Evolutionary conservation across 2,888 invertebrate genomes (phyloP), one percentile per base, ranked within the genome.

Genomic region (Adineta ricciae): DNA sequence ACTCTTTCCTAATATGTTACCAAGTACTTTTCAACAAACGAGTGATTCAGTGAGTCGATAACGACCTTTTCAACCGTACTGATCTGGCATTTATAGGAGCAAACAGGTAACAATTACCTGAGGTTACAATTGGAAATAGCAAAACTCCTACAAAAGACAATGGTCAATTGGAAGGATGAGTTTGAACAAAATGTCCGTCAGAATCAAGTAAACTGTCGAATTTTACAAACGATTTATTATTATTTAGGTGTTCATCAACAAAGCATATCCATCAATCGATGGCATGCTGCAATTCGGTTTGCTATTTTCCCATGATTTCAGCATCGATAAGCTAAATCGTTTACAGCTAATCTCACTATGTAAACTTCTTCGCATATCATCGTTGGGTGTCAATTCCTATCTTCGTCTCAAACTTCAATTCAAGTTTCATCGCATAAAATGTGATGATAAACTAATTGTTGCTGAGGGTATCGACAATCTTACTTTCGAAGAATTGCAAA

Each of bases 271-370:
- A 0, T 91, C 91, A 16, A 97, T 94, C 89, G 94, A 95, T 87
- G 97, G 99, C 88, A 97, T 99, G 84, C 93, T 98, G 91, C 96
- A 95, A 89, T 99, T 95, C 91, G 95, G 96, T 1, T 97, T 97
- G 90, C 92, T 97, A 56, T 99, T 99, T 91, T 96, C 97, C 90
- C 98, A 99, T 91, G 97, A 99, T 91, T 94, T 99, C 54, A 99
- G 99, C 0, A 91, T 99, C 86, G 99, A 99, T 91, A 96, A 96
- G 2, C 92, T 99, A 84, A 93, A 94, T 27, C 92, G 97, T 85
- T 94, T 94, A 11, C 97, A 98, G 90, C 91, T 99, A 87, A 93
- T 95, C 78, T 98, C 98, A 0, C 91, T 99, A 83, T 98, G 98
- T 91, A 93, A 95, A 87, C 94, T 99, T 7, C 91, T 99, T 86